phyloP scores from a whole-genome alignment of 1,140 invertebrate species.

The Caenorhabditis inopinata region DNA sequence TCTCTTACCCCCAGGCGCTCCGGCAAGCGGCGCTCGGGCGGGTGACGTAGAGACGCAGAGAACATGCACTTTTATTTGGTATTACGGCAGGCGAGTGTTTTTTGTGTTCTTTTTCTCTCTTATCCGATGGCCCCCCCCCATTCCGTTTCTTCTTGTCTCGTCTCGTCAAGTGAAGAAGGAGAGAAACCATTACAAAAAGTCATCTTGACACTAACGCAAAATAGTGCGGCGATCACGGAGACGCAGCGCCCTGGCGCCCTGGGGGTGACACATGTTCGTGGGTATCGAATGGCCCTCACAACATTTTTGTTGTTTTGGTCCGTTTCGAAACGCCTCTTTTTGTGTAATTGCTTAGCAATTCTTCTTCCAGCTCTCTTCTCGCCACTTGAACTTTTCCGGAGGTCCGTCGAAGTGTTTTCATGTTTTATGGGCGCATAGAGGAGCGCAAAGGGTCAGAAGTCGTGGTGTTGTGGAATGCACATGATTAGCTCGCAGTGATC shows the following conservation, averaged over 20 bases:
- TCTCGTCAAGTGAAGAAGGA: not conserved
- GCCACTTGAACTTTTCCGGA: not conserved
- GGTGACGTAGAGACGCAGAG: not conserved
- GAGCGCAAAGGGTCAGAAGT: no score
- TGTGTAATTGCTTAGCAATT: conserved; percentile 8
- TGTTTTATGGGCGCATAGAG: no score
- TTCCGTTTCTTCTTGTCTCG: no score
- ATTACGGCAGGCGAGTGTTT: not conserved
- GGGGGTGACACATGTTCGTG: conserved; percentile 13
- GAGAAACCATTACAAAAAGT: conserved; percentile 10
- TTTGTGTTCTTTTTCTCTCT: conserved; percentile 2
- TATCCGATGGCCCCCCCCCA: no score
- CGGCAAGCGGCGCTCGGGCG: not conserved
- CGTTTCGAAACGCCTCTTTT: no score
- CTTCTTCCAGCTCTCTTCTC: not conserved
- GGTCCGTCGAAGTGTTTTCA: no score
- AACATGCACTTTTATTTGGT: conserved; percentile 14
- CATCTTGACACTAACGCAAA: not conserved
- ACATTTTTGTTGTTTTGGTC: no score
- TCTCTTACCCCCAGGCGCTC: not conserved
- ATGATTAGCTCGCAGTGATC: no score
- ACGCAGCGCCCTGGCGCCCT: not conserved
- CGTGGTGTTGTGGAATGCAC: no score
- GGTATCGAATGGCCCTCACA: not conserved
- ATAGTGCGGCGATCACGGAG: not conserved